phyloP scores from a whole-genome alignment of 2,113 vertebrate species.

The Pelodiscus sinensis region DNA sequence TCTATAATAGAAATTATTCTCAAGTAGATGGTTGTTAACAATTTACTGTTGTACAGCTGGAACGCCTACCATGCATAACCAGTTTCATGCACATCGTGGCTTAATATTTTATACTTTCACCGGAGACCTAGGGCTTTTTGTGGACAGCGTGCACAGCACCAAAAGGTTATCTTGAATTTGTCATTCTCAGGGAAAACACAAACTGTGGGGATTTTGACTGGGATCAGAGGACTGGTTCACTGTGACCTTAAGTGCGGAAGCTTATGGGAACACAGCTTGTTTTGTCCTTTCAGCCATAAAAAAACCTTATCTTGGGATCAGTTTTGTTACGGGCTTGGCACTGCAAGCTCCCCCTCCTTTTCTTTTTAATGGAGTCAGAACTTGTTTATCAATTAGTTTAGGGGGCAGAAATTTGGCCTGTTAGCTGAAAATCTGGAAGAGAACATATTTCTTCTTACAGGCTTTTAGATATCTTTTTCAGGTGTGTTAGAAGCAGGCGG shows the following conservation, averaged over 20 bases:
- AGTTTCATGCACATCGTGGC: conserved; percentile 38
- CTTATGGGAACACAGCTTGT: conserved; percentile 20
- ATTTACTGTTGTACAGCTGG: conserved; percentile 29
- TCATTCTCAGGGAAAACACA: conserved; percentile 11
- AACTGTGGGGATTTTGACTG: conserved; percentile 46
- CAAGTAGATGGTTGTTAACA: conserved; percentile 38
- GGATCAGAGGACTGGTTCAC: conserved; percentile 33
- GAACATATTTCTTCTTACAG: neutral
- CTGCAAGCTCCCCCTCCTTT: neutral
- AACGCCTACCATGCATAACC: conserved; percentile 47
- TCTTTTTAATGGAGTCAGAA: neutral
- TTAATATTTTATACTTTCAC: conserved; percentile 43
- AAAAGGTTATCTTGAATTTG: conserved; percentile 45
- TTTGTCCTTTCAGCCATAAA: conserved; percentile 63
- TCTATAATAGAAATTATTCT: conserved; percentile 54
- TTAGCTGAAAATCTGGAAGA: conserved; percentile 28
- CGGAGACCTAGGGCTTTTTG: neutral
- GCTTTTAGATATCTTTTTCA: conserved; percentile 1
- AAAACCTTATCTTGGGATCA: conserved; percentile 20
- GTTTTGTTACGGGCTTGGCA: conserved; percentile 32
- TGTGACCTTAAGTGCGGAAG: conserved; percentile 63
- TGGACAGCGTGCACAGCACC: neutral
- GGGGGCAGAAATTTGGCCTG: neutral
- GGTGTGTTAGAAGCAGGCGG: neutral
- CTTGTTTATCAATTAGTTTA: conserved; percentile 7